Evolutionary conservation across 2,113 vertebrate species (phyloP), one percentile per base, ranked within the genome.

Genomic region (Nothoprocta perdicaria): DNA sequence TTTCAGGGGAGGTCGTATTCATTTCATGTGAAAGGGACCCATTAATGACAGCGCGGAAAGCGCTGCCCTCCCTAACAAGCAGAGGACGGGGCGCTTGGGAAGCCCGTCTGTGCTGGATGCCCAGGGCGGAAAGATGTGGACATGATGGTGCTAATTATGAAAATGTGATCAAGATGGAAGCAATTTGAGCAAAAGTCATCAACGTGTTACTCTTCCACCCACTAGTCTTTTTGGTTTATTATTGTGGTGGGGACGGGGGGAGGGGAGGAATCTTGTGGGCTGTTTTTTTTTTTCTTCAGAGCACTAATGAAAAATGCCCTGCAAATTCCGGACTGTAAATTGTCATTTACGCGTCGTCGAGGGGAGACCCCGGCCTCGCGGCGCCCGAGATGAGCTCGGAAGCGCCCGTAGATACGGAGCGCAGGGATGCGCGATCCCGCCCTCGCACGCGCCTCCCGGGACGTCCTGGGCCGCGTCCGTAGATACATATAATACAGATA

Each of bases 111-210:
- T 95, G 80, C 97, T 96, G 96, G 97, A 96, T 96, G 98, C 98
- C 98, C 98, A 98, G 97, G 98, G 98, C 97, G 97, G 96, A 97
- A 97, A 98, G 97, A 98, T 98, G 98, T 98, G 98, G 97, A 98
- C 97, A 98, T 97, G 98, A 98, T 98, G 98, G 98, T 97, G 98
- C 98, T 98, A 98, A 98, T 98, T 98, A 98, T 97, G 98, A 98
- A 98, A 98, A 98, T 98, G 98, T 76, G 96, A 97, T 96, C 98
- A 98, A 98, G 97, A 98, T 98, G 98, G 98, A 98, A 98, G 98
- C 98, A 98, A 98, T 98, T 98, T 98, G 97, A 97, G 96, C 96
- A 97, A 96, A 97, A 98, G 98, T 98, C 98, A 98, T 98, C 98
- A 98, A 97, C 96, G 97, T 97, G 97, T 96, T 97, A 96, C 96